phyloP scores from a whole-genome alignment of 1,140 invertebrate species.

The Tenebrio molitor region DNA sequence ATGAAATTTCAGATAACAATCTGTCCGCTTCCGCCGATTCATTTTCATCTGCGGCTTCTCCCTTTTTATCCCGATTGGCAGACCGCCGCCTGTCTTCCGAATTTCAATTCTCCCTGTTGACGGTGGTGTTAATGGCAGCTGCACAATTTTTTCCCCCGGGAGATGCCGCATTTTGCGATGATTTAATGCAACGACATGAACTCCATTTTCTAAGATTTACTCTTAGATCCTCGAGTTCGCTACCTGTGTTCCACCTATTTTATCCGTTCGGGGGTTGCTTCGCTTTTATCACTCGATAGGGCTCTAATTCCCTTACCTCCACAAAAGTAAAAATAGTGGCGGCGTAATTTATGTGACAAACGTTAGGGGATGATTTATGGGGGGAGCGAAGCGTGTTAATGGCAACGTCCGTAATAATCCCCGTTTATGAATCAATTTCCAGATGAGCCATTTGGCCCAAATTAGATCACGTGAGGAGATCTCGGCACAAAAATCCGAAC shows the following conservation, averaged over 20 bases:
- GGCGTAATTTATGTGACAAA: neutral
- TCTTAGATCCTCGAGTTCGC: neutral
- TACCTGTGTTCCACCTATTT: conserved; percentile 3
- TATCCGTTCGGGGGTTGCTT: too few relatives aligned
- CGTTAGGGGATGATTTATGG: neutral
- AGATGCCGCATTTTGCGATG: neutral
- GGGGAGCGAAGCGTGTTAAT: neutral
- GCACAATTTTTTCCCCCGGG: too few relatives aligned
- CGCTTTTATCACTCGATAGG: too few relatives aligned
- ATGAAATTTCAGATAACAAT: too few relatives aligned
- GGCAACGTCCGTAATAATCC: conserved; percentile 28
- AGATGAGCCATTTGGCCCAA: conserved; percentile 18
- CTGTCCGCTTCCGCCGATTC: too few relatives aligned
- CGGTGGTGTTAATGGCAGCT: too few relatives aligned
- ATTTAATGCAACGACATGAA: conserved; percentile 16
- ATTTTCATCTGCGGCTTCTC: too few relatives aligned
- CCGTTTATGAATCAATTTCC: conserved; percentile 30
- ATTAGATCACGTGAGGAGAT: conserved; percentile 14
- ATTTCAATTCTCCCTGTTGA: too few relatives aligned
- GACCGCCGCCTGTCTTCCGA: too few relatives aligned
- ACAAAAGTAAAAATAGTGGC: too few relatives aligned
- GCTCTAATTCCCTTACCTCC: too few relatives aligned
- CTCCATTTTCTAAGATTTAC: neutral
- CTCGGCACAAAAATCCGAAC: neutral
- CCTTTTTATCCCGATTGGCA: too few relatives aligned